Evolutionary conservation across 2,888 invertebrate genomes (phyloP), one percentile per base, ranked within the genome.

Genomic region (Polydrusus pterygomalis): DNA sequence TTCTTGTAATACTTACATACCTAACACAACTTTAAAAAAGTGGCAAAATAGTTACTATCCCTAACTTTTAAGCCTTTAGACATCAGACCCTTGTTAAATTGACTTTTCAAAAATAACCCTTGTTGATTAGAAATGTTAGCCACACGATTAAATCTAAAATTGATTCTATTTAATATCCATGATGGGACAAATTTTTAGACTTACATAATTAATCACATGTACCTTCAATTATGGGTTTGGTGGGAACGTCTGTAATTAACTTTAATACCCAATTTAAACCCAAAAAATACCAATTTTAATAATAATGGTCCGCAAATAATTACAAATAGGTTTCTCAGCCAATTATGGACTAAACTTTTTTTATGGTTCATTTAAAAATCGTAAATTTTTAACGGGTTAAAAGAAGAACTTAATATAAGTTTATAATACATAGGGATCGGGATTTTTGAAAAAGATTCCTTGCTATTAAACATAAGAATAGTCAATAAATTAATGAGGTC

Each of bases 281-380:
- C 5, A 56, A 34, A 56, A 56, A 56, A 56, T 15, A 11, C 5
- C 15, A 56, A 56, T 56, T 15, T 56, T 15, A 15, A 5, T 9
- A 34, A 56, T 56, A 56, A 56, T 56, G 9, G 34, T 34, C 56
- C 56, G 56, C 56, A 34, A 56, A 56, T 56, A 56, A 15, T 15
- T 3, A 34, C 34, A 51, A 15, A 15, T 34, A 30, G 34, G 34
- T 30, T 15, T 56, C 15, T 34, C 15, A n/a, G 34, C 34, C 56
- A 30, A 56, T 56, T 56, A 56, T 8, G 9, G 15, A 56, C 34
- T 15, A 15, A n/a, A 13, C 30, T 34, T 15, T 34, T 25, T 56
- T 15, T 34, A 56, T 56, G 56, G 56, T 34, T 34, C 34, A 15
- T 56, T 34, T 34, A 56, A 56, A 56, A 56, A 56, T 34, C 56